Conservation (phyloP, 2,113 vertebrate genomes). For the Okapia johnstoni region DNA sequence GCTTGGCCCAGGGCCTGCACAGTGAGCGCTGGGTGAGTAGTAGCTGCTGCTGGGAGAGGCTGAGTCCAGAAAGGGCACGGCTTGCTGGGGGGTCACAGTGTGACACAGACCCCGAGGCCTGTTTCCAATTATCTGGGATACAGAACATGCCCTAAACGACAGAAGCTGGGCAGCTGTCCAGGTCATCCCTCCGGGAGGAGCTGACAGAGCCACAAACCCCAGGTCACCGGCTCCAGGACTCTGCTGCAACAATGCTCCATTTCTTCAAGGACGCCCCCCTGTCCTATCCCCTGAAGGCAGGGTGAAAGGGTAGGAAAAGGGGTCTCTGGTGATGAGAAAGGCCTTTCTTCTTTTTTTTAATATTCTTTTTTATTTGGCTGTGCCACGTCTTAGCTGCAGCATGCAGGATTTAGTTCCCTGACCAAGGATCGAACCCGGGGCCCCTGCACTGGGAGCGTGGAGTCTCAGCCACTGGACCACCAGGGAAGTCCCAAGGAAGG, state of each 20-base stretch:
- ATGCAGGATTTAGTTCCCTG: neutral
- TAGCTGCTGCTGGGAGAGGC: neutral
- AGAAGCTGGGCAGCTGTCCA: constrained; percentile 37
- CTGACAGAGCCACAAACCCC: neutral
- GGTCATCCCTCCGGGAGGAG: neutral
- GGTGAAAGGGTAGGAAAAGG: neutral
- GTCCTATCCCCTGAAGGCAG: neutral
- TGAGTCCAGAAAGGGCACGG: neutral
- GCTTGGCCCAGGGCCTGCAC: neutral
- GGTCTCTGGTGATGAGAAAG: neutral
- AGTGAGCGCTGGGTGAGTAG: neutral
- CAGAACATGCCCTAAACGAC: constrained; percentile 13
- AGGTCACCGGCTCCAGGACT: neutral
- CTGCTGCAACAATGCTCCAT: neutral
- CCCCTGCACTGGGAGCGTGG: neutral
- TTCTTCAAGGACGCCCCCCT: neutral
- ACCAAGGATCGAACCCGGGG: neutral
- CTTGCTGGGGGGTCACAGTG: neutral
- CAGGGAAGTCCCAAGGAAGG: neutral
- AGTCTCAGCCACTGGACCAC: neutral
- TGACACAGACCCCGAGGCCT: neutral
- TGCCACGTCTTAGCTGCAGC: neutral
- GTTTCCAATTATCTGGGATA: constrained; percentile 8
- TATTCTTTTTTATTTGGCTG: neutral
- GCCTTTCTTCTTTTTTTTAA: neutral